Evolutionary conservation across 1,140 invertebrate species (phyloP).

Genomic region (Eciton burchellii): DNA sequence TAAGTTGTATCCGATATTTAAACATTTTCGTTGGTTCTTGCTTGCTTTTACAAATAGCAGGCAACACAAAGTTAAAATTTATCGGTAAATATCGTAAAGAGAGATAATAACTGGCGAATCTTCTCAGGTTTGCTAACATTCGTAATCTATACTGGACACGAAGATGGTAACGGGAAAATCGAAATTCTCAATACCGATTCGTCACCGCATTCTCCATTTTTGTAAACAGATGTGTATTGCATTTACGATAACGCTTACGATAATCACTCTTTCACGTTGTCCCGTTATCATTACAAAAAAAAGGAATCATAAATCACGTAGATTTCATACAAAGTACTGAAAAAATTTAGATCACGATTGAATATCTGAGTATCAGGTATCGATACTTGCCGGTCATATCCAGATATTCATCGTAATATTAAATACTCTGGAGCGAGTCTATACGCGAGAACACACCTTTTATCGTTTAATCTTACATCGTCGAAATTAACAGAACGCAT

Average conservation of each 20-base stretch:
- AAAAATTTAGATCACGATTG: constrained; percentile 10
- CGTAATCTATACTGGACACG: constrained; percentile 23
- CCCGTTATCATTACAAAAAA: constrained; percentile 18
- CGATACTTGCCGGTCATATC: not conserved
- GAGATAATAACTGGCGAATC: not conserved
- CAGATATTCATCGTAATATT: constrained; percentile 26
- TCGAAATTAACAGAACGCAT: no score
- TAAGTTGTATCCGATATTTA: not conserved
- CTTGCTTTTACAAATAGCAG: not conserved
- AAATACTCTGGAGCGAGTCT: not conserved
- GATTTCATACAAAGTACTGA: not conserved
- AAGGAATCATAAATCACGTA: constrained; percentile 19
- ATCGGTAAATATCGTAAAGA: not conserved
- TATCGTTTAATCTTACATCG: not conserved
- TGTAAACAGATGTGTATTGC: not conserved
- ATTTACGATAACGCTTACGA: not conserved
- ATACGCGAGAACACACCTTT: not conserved
- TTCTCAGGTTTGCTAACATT: constrained; percentile 30
- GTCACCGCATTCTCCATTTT: not conserved
- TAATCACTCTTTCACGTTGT: constrained; percentile 5
- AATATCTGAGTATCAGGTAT: not conserved
- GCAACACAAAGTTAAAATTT: not conserved
- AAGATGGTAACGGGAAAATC: constrained; percentile 23
- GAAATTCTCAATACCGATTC: not conserved
- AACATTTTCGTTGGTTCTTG: not conserved